phyloP scores from a whole-genome alignment of 2,888 invertebrate genomes.

The Sphinx pinastri region DNA sequence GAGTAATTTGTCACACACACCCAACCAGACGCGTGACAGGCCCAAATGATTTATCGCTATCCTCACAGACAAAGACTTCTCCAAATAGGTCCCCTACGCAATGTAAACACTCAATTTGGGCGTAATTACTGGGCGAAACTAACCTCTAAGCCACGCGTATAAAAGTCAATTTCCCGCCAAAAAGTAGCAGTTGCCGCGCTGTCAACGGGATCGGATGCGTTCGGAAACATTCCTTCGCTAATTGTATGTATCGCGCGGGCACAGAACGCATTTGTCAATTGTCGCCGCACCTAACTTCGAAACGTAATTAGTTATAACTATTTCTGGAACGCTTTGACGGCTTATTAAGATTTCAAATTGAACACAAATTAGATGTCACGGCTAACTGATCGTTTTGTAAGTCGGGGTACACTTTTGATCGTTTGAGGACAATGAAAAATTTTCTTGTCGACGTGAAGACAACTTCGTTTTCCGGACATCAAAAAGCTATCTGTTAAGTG shows the following conservation, averaged over 20 bases:
- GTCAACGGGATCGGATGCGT: slow-evolving; percentile 61
- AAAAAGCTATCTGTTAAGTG: slow-evolving; percentile 68
- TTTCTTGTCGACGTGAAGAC: slow-evolving; percentile 64
- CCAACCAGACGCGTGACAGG: slow-evolving; percentile 69
- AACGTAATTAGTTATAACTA: slow-evolving; percentile 78
- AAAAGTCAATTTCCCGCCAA: slow-evolving; percentile 70
- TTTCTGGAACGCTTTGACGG: slow-evolving; percentile 81
- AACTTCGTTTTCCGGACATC: slow-evolving; percentile 78
- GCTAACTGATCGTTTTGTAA: slow-evolving; percentile 71
- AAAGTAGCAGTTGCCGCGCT: slow-evolving; percentile 59
- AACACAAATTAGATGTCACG: slow-evolving; percentile 82
- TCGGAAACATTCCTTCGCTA: slow-evolving; percentile 75
- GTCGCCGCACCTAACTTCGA: slow-evolving; percentile 70
- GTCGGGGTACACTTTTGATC: slow-evolving; percentile 50
- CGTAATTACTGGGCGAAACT: slow-evolving; percentile 66
- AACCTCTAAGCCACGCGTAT: slow-evolving; percentile 58
- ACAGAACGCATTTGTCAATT: slow-evolving; percentile 81
- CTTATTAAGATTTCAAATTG: slow-evolving; percentile 83
- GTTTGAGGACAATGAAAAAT: slow-evolving; percentile 65
- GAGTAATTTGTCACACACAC: slow-evolving; percentile 78
- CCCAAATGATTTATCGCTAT: slow-evolving; percentile 75
- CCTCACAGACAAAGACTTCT: slow-evolving; percentile 71
- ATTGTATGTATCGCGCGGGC: slow-evolving; percentile 77
- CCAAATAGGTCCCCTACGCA: slow-evolving; percentile 72
- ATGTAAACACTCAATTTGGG: slow-evolving; percentile 75